A percentile compares a stretch with the other conserved stretches of the same genome.
These are phyloP conservation scores for Pardalotus punctatus DNA, from an alignment of 2,113 vertebrate species.

Conservation along the genomic window DNA sequence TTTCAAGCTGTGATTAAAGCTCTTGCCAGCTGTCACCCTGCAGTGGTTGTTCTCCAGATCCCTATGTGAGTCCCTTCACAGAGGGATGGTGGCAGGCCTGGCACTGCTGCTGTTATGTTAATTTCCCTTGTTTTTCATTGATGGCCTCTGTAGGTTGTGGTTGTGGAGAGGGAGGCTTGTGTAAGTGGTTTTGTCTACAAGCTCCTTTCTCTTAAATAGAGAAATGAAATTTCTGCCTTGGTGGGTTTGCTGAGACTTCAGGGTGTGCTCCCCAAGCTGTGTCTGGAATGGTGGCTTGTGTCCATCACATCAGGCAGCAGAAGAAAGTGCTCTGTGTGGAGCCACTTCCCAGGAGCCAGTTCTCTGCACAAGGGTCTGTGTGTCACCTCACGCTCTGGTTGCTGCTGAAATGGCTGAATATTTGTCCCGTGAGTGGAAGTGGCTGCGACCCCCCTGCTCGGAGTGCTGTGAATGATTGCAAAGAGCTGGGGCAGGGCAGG, in stretches of 20 bases:
- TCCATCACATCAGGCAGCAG: neutral
- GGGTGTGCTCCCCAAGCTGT: neutral
- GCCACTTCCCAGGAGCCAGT: neutral
- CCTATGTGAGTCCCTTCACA: neutral
- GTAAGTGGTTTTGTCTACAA: neutral
- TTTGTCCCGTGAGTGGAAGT: neutral
- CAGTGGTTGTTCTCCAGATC: neutral
- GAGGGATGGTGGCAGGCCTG: neutral
- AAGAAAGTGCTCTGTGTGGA: neutral
- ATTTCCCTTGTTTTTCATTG: neutral
- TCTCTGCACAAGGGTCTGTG: neutral
- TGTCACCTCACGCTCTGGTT: neutral
- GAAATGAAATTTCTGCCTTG: neutral
- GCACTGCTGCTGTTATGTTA: neutral
- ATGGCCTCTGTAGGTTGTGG: neutral
- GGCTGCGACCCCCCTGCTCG: neutral
- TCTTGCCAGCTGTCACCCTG: neutral
- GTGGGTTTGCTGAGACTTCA: neutral
- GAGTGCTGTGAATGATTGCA: conserved; percentile 68
- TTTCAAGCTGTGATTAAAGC: neutral
- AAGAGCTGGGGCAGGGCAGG: conserved; percentile 23
- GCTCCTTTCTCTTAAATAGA: neutral
- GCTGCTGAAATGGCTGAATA: conserved; percentile 25
- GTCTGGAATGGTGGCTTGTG: neutral
- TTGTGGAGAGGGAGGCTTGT: neutral